Conservation (phyloP, 1,140 invertebrate species). For the Listronotus oregonensis region DNA sequence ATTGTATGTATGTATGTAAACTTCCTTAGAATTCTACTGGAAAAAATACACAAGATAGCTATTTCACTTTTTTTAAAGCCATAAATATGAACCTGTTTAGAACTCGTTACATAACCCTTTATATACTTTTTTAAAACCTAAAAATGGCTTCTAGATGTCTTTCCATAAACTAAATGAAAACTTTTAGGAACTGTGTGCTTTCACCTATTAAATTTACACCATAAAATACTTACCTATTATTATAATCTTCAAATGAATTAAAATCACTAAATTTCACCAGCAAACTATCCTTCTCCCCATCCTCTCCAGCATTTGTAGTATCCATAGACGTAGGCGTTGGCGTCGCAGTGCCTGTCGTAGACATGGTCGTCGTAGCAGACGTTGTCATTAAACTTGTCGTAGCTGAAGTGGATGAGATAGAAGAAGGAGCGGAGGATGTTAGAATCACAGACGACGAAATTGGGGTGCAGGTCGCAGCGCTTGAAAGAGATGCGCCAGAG, state of each 20-base stretch:
- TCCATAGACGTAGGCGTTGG: constrained; percentile 30
- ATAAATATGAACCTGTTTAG: no score
- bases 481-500: constrained; percentile 45
- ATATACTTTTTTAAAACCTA: no score
- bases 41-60: no score
- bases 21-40: no score
- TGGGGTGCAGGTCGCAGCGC: constrained; percentile 47
- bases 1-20: no score
- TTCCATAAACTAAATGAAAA: no score
- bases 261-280: constrained; percentile 41
- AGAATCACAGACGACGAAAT: constrained; percentile 29
- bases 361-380: constrained; percentile 12
- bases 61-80: no score
- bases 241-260: constrained; percentile 48
- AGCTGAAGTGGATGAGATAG: constrained; percentile 28
- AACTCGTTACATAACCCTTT: no score
- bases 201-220: background rate
- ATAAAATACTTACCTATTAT: constrained; percentile 36
- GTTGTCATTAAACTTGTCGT: constrained; percentile 27
- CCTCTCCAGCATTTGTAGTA: constrained; percentile 37
- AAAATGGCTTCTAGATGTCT: no score
- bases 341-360: constrained; percentile 32
- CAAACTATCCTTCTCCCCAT: constrained; percentile 13
- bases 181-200: no score
- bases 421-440: constrained; percentile 12